Evolutionary conservation across 2,797 vertebrate genomes (phyloP), one percentile per base, ranked within the genome.

Genomic region (Hyperoplus lanceolatus): DNA sequence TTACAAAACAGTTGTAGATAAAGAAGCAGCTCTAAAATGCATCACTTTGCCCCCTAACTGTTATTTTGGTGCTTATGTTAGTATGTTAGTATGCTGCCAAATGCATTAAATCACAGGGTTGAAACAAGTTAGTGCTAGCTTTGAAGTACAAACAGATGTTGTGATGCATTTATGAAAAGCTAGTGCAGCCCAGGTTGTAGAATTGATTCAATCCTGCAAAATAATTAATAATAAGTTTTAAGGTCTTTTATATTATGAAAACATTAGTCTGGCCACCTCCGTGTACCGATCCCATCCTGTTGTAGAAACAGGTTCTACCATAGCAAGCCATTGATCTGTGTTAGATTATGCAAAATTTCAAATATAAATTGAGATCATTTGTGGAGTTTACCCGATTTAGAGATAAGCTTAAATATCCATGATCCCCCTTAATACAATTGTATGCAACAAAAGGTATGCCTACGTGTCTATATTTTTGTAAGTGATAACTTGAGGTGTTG

Each of bases 381-480:
- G n/a, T 75, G 18, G 81, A 50, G 4, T 69, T 66, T 61, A 46
- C 8, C 18, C 62, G 56, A 83, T 63, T 50, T 78, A 73, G 64
- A 80, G 38, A 58, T 18, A 50, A 49, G 9, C 39, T 55, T 9
- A 63, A 71, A 70, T 43, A 68, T 60, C 49, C 64, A 29, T 15
- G 15, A 76, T 18, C 21, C 60, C 53, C 56, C 29, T 16, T 42
- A 73, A 60, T 14, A 29, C 29, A 51, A 36, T 8, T 61, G 64
- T 75, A 81, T 81, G 64, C 77, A 68, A 72, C 62, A 74, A 65
- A 12, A 60, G 51, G 43, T 76, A 70, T 69, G 56, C 74, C 14
- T 56, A 58, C 45, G 55, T 55, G 50, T 78, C 49, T 57, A 8
- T 56, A 41, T 57, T 54, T 12, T 48, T 70, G 49, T 70, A 59